These are phyloP conservation scores for Cerceris rybyensis DNA, from an alignment of 2,888 invertebrate species.

Conservation along the genomic window DNA sequence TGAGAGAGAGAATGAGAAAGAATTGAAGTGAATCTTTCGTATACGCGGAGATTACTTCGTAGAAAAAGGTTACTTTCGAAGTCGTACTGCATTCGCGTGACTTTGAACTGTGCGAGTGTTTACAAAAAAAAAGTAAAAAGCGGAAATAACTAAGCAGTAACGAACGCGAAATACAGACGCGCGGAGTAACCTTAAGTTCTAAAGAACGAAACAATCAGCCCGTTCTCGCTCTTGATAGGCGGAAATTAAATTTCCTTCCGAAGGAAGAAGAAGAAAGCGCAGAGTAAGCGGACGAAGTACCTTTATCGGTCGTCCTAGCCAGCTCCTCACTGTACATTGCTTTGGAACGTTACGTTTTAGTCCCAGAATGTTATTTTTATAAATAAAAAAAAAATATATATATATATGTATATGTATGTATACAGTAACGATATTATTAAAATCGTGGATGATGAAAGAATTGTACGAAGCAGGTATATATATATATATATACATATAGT, in stretches of 20 bases:
- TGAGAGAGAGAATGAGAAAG: not conserved
- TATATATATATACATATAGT: slow-evolving; percentile 54
- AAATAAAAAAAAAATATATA: slow-evolving; percentile 73
- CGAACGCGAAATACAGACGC: slow-evolving; percentile 25
- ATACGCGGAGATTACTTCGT: slow-evolving; percentile 3
- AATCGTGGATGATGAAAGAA: slow-evolving; percentile 31
- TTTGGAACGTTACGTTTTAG: slow-evolving; percentile 75
- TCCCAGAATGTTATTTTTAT: slow-evolving; percentile 80
- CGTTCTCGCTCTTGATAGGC: slow-evolving; percentile 38
- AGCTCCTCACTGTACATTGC: slow-evolving; percentile 69
- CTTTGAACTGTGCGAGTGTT: slow-evolving; percentile 4
- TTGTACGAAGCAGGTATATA: slow-evolving; percentile 49
- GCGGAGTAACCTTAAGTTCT: slow-evolving; percentile 31
- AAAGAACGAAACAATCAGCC: slow-evolving; percentile 28
- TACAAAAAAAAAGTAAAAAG: slow-evolving; percentile 3
- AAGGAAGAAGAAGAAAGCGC: slow-evolving; percentile 33
- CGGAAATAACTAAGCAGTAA: not conserved
- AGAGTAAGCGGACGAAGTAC: slow-evolving; percentile 51
- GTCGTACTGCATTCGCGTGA: not conserved
- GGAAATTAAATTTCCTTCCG: slow-evolving; percentile 52
- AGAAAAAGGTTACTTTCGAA: slow-evolving; percentile 7
- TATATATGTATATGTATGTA: slow-evolving; percentile 75
- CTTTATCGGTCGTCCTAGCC: slow-evolving; percentile 64
- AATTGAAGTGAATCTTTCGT: not conserved
- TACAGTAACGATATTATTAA: slow-evolving; percentile 69